Evolutionary conservation across 1,140 invertebrate genomes (phyloP).

Genomic region (Branchinecta lynchi): DNA sequence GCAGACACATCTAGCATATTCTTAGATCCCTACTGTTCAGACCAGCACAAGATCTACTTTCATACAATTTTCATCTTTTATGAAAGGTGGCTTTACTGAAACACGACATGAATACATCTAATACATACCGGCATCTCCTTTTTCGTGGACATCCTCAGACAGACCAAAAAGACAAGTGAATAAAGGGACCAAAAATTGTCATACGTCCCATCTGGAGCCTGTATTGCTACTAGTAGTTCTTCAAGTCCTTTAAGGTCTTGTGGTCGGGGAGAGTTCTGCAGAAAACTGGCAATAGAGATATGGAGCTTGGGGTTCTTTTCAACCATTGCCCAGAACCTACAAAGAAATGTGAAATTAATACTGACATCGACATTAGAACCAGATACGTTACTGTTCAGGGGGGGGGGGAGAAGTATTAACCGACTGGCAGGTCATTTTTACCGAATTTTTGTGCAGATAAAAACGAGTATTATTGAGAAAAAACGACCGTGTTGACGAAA

Average conservation of each 20-base stretch:
- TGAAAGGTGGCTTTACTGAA: background rate
- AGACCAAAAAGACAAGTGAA: slow-evolving; percentile 46
- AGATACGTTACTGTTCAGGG: background rate
- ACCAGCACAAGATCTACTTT: too few relatives aligned
- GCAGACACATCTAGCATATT: background rate
- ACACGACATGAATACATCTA: background rate
- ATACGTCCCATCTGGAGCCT: slow-evolving; percentile 33
- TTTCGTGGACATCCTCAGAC: slow-evolving; percentile 52
- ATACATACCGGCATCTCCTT: slow-evolving; percentile 46
- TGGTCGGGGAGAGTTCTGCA: slow-evolving; percentile 52
- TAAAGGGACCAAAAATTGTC: slow-evolving; percentile 39
- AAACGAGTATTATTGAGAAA: too few relatives aligned
- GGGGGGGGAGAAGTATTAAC: background rate
- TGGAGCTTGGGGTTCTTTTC: slow-evolving; percentile 48
- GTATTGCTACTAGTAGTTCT: slow-evolving; percentile 33
- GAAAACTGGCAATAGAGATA: slow-evolving; percentile 47
- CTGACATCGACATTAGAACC: background rate
- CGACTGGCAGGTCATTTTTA: background rate
- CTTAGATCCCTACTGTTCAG: background rate
- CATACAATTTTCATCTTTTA: background rate
- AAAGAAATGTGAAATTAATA: slow-evolving; percentile 27
- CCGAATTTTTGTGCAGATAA: background rate
- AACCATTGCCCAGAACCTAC: slow-evolving; percentile 65
- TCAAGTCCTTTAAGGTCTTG: slow-evolving; percentile 30
- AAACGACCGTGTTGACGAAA: too few relatives aligned